Percentiles rank a stretch among this genome's conserved stretches.
phyloP scores from a whole-genome alignment of 2,888 invertebrate genomes.

The Erebia epiphron region DNA sequence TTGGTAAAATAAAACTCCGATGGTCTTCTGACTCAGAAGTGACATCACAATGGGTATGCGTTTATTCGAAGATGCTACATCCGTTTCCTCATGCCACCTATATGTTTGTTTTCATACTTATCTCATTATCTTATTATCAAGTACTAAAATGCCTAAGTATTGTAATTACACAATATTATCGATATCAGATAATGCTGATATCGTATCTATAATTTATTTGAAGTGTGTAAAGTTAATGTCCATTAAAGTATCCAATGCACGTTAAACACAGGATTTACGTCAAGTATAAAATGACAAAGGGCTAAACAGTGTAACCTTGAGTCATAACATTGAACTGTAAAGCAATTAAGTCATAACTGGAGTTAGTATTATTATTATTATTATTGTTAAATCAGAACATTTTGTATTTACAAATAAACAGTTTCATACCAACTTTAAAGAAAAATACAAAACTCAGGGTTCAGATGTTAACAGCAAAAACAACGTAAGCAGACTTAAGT shows the following conservation, averaged over 20 bases:
- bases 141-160: not conserved
- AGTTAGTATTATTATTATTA: not conserved
- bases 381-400: not conserved
- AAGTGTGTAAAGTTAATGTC: slow-evolving; percentile 13
- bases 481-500: not conserved
- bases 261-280: not conserved
- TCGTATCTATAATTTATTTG: slow-evolving; percentile 13
- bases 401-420: not conserved
- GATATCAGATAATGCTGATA: slow-evolving; percentile 18
- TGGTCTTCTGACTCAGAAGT: slow-evolving; percentile 32
- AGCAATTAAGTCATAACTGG: not conserved
- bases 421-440: not conserved
- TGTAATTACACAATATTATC: slow-evolving; percentile 22
- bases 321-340: not conserved
- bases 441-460: not conserved
- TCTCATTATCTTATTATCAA: slow-evolving; percentile 15
- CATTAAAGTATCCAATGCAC: slow-evolving; percentile 17
- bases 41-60: slow-evolving; percentile 27
- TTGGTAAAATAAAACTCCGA: slow-evolving; percentile 13
- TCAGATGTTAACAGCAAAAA: slow-evolving; percentile 2
- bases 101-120: not conserved
- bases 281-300: not conserved
- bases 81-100: slow-evolving; percentile 11
- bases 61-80: slow-evolving; percentile 12
- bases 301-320: not conserved